Base-by-base conservation (phyloP, 2,113 vertebrate species). In the Dipodomys stephensi region DNA sequence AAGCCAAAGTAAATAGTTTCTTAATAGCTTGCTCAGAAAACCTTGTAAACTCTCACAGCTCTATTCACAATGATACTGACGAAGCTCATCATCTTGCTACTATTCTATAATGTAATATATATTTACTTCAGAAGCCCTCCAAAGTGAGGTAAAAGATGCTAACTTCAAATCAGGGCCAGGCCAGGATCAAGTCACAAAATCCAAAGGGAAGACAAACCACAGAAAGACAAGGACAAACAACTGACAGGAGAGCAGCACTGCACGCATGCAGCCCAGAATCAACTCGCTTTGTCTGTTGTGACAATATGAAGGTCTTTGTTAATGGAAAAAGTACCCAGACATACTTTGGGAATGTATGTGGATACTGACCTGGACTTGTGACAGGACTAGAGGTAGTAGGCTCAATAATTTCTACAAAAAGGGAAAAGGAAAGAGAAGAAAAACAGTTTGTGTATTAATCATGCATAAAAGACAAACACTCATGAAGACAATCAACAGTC, bases 361-460 rank as follows among this genome's bases (percentile, higher is more conserved):
- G 98, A 99, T 99, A 99, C 99, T 99, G 99, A 99, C 99, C 99
- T 99, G 99, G 99, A 98, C 99, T 99, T 97, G 99, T 99, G 98
- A 99, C 99, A 99, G 99, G 98, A 98, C 99, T 99, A 99, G 99
- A 98, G 98, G 99, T 99, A 98, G 99, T 98, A 98, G 99, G 98
- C 98, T 99, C 99, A 99, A 99, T 99, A 99, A 99, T 98, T 98
- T 99, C 99, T 99, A 99, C 98, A 99, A 99, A 99, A 98, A 98
- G 98, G 98, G 98, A 98, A 97, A 98, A 98, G 93, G 97, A 97
- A 97, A 98, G 96, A 97, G 97, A 97, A 97, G 97, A 97, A 98
- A 98, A 98, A 99, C 98, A 99, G 98, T 99, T 98, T 98, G 99
- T 98, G 98, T 98, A 99, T 99, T 99, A 99, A 99, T 99, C 98